Evolutionary conservation across 2,113 vertebrate species (phyloP).

Genomic region (Hippocampus comes): DNA sequence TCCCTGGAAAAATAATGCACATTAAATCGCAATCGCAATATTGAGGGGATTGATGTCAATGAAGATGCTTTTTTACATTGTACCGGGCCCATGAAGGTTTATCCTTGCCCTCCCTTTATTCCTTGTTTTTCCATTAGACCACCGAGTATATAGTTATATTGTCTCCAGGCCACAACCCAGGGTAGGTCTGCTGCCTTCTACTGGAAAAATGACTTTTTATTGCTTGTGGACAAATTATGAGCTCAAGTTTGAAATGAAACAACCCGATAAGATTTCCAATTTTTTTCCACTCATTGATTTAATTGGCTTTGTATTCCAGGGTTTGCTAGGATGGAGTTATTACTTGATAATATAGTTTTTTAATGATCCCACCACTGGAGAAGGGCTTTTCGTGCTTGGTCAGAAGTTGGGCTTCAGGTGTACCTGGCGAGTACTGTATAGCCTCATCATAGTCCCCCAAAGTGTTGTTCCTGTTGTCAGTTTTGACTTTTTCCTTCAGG

Average conservation of each 20-base stretch:
- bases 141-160: conserved; percentile 99
- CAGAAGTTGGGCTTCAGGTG: no score
- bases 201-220: background rate
- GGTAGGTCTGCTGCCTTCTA: conserved; percentile 70
- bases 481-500: background rate
- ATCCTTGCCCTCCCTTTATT: no score
- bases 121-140: conserved; percentile 65
- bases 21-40: no score
- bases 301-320: conserved; percentile 67
- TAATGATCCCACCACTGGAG: no score
- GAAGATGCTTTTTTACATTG: no score
- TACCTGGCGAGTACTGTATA: background rate
- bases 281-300: background rate
- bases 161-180: conserved; percentile 96
- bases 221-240: background rate
- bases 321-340: conserved; percentile 98
- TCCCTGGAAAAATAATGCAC: no score
- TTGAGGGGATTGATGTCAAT: no score
- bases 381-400: no score
- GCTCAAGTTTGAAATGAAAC: background rate
- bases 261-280: background rate
- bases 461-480: background rate
- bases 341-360: conserved; percentile 87
- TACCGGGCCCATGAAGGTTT: no score
- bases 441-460: background rate